A percentile compares a stretch with the other conserved stretches of the same genome.
Conservation (phyloP, 2,888 invertebrate genomes). For the Epinotia demarniana region DNA sequence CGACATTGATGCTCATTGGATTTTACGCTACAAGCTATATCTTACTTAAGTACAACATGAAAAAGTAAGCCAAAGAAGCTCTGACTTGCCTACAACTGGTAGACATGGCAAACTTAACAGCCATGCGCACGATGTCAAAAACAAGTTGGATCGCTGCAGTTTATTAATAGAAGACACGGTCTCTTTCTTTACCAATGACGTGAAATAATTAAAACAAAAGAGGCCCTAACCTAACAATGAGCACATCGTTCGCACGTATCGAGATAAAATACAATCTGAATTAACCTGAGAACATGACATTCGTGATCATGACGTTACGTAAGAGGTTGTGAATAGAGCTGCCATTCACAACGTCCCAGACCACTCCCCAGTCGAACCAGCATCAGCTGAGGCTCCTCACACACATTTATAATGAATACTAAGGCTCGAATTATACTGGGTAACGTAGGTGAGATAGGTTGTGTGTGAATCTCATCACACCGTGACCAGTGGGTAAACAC, state of each 20-base stretch:
- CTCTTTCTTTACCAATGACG: not conserved
- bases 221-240: constrained; percentile 5
- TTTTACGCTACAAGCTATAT: no score
- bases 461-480: constrained; percentile 44
- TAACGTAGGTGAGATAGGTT: not conserved
- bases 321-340: constrained; percentile 57
- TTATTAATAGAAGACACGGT: not conserved
- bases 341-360: not conserved
- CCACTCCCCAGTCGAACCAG: not conserved
- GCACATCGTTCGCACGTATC: constrained; percentile 23
- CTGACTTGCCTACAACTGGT: no score
- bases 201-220: not conserved
- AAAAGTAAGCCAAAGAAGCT: no score
- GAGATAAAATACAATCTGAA: constrained; percentile 26
- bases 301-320: constrained; percentile 46
- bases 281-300: constrained; percentile 28
- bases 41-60: no score
- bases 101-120: no score
- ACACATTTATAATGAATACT: not conserved
- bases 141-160: no score
- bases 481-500: constrained; percentile 44
- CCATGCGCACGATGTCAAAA: no score
- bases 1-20: no score
- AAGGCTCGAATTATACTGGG: not conserved
- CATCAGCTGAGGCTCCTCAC: not conserved